Conservation (phyloP, 2,888 invertebrate species). For the Allolobophora icterica region DNA sequence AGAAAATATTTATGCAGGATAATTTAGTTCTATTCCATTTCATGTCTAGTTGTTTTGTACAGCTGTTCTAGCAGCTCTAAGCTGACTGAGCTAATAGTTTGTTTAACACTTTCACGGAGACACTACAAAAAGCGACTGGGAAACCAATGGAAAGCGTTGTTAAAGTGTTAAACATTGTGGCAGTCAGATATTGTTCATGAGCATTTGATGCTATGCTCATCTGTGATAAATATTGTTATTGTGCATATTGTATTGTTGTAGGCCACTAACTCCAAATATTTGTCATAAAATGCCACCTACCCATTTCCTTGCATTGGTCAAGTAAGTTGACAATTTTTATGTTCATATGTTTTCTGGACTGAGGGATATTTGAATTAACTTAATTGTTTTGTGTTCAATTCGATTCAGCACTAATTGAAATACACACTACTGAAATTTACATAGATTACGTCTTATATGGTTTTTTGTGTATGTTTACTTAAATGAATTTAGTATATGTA, state of each 20-base stretch:
- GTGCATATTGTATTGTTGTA: neutral
- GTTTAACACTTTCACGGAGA: neutral
- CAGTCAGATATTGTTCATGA: neutral
- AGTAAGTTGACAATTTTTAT: slow-evolving; percentile 14
- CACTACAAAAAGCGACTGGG: too few species aligned
- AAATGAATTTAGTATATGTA: neutral
- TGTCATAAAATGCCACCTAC: slow-evolving; percentile 20
- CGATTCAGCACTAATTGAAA: too few species aligned
- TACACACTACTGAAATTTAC: neutral
- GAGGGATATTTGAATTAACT: too few species aligned
- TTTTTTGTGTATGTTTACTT: neutral
- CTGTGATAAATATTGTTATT: neutral
- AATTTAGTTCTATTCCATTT: neutral
- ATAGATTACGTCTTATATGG: neutral
- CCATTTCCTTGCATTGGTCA: slow-evolving; percentile 29
- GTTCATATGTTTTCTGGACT: neutral
- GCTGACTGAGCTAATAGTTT: neutral
- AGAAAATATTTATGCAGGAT: neutral
- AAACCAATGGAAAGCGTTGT: too few species aligned
- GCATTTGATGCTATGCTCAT: neutral
- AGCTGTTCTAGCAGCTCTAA: neutral
- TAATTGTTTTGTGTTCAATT: too few species aligned
- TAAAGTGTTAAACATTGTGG: neutral
- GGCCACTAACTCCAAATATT: slow-evolving; percentile 12
- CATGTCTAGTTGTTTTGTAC: neutral